Evolutionary conservation across 2,797 vertebrate species (phyloP), one percentile per base, ranked within the genome.

Genomic region (Sebastes taczanowskii): DNA sequence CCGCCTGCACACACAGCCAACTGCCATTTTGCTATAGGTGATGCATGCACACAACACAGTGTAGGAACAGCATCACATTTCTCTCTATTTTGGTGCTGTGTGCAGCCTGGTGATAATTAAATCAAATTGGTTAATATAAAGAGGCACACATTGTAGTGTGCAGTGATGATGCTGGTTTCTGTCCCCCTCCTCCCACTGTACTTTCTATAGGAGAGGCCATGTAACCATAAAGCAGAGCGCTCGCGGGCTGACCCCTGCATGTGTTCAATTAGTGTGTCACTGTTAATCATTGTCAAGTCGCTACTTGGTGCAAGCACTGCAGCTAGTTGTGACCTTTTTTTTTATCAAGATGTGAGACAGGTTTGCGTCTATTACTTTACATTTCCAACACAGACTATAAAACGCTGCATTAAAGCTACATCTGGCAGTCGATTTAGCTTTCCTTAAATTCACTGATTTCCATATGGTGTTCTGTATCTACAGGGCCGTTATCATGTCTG

Each of bases 231-330:
- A 89, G 86, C 58, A 66, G 70, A 89, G 20, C 81, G 34, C 87
- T 78, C 2, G 38, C 69, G 14, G 81, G 74, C 81, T 52, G 74
- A 83, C 80, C 84, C 69, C 80, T 82, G 88, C 83, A 79, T 84
- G 90, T 71, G 86, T 91, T 87, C 85, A 91, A 89, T 93, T 90
- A 89, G 73, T 4, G 14, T 56, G 89, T 89, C 89, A 56, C 78
- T 63, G 78, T 89, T 90, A 63, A 91, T 94, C 89, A 81, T 23
- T 79, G 85, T 87, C 87, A 85, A 49, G 66, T 72, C 69, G 67
- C 85, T 76, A 32, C 68, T 20, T 66, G 69, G 29, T 70, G 74
- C 71, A 27, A 62, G 83, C 71, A 13, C n/a, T 52, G 76, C 63
- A 64, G 82, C 83, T 46, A 4, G 80, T 42, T 38, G 0, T 83